A percentile compares a stretch with the other conserved stretches of the same genome.
Evolutionary conservation across 2,888 invertebrate species (phyloP).

Genomic region (Drosophila quinaria): DNA sequence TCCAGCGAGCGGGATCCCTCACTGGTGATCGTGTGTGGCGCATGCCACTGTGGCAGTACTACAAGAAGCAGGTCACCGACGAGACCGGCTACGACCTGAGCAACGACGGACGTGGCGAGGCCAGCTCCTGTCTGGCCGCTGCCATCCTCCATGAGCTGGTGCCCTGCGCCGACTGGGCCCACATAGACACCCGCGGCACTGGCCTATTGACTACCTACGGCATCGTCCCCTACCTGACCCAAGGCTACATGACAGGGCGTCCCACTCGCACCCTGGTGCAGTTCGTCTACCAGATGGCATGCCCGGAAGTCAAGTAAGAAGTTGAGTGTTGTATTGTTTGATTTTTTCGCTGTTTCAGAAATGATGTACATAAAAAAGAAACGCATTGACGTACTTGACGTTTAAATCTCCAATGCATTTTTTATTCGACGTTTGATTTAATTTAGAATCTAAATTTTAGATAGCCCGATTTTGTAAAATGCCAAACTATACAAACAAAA

Average conservation of each 20-base stretch:
- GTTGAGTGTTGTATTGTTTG: constrained; percentile 5
- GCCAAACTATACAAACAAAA: no score
- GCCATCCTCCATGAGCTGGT: constrained; percentile 90
- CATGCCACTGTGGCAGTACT: constrained; percentile 87
- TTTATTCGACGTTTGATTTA: neutral
- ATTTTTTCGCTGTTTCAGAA: constrained; percentile 7
- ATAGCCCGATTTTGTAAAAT: no score
- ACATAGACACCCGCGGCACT: constrained; percentile 91
- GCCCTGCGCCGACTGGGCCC: constrained; percentile 89
- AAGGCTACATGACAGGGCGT: constrained; percentile 88
- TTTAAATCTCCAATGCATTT: neutral
- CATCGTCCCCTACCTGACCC: constrained; percentile 88
- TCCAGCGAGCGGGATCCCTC: constrained; percentile 87
- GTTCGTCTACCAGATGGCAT: constrained; percentile 86
- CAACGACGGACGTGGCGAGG: constrained; percentile 87
- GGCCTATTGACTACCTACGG: constrained; percentile 88
- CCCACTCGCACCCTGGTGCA: constrained; percentile 88
- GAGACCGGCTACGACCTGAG: constrained; percentile 86
- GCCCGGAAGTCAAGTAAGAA: constrained; percentile 75
- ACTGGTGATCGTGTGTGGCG: constrained; percentile 89
- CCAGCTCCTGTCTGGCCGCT: constrained; percentile 90
- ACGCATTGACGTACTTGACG: constrained; percentile 8
- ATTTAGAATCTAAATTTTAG: no score
- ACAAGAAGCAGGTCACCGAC: constrained; percentile 79
- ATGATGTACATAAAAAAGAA: constrained; percentile 13